A percentile compares a stretch with the other conserved stretches of the same genome.
Evolutionary conservation across 1,140 invertebrate genomes (phyloP).

Genomic region (Cecropterus lyciades): DNA sequence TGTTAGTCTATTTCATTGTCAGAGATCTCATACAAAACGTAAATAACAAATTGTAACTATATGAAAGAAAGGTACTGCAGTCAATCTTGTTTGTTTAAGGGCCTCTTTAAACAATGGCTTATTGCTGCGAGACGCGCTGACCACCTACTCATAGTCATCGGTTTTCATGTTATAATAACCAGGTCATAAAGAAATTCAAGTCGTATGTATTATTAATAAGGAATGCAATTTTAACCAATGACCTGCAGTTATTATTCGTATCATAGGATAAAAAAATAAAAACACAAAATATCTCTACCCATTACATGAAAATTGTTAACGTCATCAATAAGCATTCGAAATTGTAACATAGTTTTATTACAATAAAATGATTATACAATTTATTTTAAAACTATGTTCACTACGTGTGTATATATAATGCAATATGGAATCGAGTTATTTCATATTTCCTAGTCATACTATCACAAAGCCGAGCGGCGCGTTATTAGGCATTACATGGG

Average conservation of each 20-base stretch:
- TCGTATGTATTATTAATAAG: not conserved
- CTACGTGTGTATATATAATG: slow-evolving; percentile 55
- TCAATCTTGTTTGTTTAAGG: too few relatives aligned
- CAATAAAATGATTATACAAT: slow-evolving; percentile 30
- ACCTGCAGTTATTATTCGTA: slow-evolving; percentile 8
- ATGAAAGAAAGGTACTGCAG: too few relatives aligned
- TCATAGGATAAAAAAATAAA: not conserved
- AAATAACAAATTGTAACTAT: too few relatives aligned
- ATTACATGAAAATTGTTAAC: slow-evolving; percentile 10
- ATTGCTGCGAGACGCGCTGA: too few relatives aligned
- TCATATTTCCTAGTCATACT: slow-evolving; percentile 72
- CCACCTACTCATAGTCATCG: too few relatives aligned
- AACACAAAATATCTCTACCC: slow-evolving; percentile 24
- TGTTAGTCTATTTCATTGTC: too few relatives aligned
- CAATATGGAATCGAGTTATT: slow-evolving; percentile 74
- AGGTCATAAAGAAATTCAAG: slow-evolving; percentile 3
- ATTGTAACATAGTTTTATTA: slow-evolving; percentile 25
- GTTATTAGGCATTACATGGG: slow-evolving; percentile 85
- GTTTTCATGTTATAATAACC: not conserved
- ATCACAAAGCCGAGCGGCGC: slow-evolving; percentile 60
- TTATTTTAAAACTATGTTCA: slow-evolving; percentile 36
- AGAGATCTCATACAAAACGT: too few relatives aligned
- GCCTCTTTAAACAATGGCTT: too few relatives aligned
- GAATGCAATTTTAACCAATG: slow-evolving; percentile 25
- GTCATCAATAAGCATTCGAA: slow-evolving; percentile 18